A percentile compares a stretch with the other conserved stretches of the same genome.
Evolutionary conservation across 2,797 vertebrate genomes (phyloP).

Genomic region (Lutra lutra): DNA sequence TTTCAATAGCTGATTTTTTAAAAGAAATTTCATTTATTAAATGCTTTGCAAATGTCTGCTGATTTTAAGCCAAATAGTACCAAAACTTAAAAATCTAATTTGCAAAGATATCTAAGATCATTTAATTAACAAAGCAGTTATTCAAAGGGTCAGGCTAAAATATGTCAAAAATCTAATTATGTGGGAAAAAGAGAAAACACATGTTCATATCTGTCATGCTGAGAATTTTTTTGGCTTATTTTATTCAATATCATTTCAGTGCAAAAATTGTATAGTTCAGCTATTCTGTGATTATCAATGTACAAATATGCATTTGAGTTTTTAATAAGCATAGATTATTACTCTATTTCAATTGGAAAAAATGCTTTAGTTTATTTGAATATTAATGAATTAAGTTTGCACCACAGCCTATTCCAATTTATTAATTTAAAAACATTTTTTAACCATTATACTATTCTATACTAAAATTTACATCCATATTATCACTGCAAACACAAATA

Average conservation of each 20-base stretch:
- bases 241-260: neutral
- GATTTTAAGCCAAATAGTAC: neutral
- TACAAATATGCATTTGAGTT: neutral
- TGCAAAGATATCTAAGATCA: neutral
- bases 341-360: neutral
- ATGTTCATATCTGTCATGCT: neutral
- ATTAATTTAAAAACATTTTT: neutral
- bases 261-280: neutral
- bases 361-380: neutral
- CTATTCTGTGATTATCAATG: neutral
- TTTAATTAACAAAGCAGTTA: neutral
- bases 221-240: neutral
- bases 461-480: neutral
- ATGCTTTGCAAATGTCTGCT: neutral
- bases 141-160: neutral
- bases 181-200: neutral
- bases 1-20: neutral
- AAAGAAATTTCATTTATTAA: neutral
- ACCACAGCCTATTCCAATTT: neutral
- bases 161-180: neutral
- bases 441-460: neutral
- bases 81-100: neutral
- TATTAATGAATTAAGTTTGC: neutral
- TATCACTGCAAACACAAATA: neutral
- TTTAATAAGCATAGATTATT: neutral